Percentiles rank a stretch among this genome's conserved stretches.
phyloP scores from a whole-genome alignment of 2,113 vertebrate species.

The Cyanoliseus patagonus region DNA sequence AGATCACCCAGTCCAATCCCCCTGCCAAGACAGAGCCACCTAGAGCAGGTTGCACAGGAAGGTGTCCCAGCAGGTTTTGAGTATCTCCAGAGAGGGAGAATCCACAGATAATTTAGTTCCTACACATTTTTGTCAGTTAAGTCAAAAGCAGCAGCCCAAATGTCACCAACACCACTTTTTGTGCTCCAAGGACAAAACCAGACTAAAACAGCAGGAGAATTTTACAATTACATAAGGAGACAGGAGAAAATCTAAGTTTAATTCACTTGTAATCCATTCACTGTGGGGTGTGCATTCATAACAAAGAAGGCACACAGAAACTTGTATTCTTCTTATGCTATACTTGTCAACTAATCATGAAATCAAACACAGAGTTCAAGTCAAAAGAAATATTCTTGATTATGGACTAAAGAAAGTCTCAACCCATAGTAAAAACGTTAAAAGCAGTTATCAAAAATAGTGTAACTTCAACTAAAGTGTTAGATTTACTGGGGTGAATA shows the following conservation, averaged over 20 bases:
- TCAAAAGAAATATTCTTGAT: neutral
- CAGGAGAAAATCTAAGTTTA: neutral
- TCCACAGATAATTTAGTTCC: neutral
- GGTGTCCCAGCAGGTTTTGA: accelerated
- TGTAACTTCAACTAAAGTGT: neutral
- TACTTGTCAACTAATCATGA: neutral
- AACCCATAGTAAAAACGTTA: neutral
- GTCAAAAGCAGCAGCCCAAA: neutral
- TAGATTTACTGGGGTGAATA: neutral
- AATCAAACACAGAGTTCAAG: neutral
- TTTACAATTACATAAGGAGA: neutral
- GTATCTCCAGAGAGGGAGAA: neutral
- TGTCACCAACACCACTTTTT: neutral
- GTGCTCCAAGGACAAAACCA: neutral
- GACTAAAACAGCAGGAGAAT: neutral
- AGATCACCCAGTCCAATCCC: neutral
- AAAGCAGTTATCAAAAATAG: neutral
- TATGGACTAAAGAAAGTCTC: neutral
- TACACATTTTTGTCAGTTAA: neutral
- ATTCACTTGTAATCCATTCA: neutral
- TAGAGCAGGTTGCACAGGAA: neutral
- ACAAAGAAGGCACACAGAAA: neutral
- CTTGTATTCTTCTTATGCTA: neutral
- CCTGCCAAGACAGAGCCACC: neutral
- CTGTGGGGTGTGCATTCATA: neutral